These are phyloP conservation scores for Drosophila algonquin DNA, from an alignment of 2,888 invertebrate genomes.

Conservation along the genomic window DNA sequence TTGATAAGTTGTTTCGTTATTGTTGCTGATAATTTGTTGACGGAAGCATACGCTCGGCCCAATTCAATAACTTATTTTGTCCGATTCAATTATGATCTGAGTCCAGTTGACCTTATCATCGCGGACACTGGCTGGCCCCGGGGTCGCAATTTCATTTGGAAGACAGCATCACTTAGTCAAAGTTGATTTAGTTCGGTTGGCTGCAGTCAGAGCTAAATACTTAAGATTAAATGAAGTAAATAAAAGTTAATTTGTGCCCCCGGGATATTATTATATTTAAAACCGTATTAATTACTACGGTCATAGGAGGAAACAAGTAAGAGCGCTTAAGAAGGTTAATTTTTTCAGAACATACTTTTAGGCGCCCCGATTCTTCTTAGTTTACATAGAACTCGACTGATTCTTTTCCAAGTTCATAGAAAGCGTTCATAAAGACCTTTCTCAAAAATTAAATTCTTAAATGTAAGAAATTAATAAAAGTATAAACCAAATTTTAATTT, in stretches of 20 bases:
- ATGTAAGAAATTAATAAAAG: too few relatives aligned
- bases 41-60: slow-evolving; percentile 54
- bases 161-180: slow-evolving; percentile 28
- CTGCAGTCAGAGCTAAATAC: background rate
- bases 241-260: slow-evolving; percentile 29
- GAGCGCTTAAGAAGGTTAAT: too few relatives aligned
- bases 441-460: too few relatives aligned
- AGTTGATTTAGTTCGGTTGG: slow-evolving; percentile 1
- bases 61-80: slow-evolving; percentile 62
- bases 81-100: slow-evolving; percentile 49
- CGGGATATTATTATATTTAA: slow-evolving; percentile 9
- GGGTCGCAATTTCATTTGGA: slow-evolving; percentile 49
- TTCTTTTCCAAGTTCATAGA: background rate
- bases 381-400: too few relatives aligned
- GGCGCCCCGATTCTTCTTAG: too few relatives aligned
- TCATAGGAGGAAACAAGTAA: background rate
- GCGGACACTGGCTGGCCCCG: slow-evolving; percentile 61
- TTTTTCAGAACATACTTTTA: too few relatives aligned
- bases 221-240: background rate
- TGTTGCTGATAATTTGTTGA: slow-evolving; percentile 60
- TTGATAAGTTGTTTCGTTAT: slow-evolving; percentile 41
- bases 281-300: slow-evolving; percentile 3
- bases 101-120: slow-evolving; percentile 19
- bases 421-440: background rate
- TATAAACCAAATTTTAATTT: background rate